Conservation (phyloP, 1,140 invertebrate species). For the Colletes gigas region DNA sequence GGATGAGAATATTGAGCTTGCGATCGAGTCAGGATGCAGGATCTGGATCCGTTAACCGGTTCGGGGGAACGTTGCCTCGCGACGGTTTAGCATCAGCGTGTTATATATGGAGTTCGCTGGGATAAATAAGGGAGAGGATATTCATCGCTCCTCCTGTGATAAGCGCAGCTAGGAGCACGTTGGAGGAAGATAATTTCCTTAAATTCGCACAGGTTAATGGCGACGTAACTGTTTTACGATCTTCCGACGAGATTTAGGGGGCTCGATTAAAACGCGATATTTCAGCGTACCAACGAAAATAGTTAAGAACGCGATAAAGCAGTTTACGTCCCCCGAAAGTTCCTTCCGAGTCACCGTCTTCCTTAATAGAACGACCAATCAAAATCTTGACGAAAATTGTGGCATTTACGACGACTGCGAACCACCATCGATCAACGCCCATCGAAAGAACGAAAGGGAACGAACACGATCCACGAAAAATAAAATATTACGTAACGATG, state of each 20-base stretch:
- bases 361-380: not conserved
- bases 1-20: too few relatives aligned
- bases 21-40: too few relatives aligned
- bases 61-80: not conserved
- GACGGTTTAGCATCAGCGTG: not conserved
- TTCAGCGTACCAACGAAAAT: slow-evolving; percentile 36
- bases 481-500: too few relatives aligned
- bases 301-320: slow-evolving; percentile 47
- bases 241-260: slow-evolving; percentile 42
- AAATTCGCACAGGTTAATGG: slow-evolving; percentile 52
- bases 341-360: not conserved
- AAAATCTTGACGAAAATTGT: not conserved
- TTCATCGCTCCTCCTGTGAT: not conserved
- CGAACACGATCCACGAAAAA: not conserved
- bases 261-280: slow-evolving; percentile 58
- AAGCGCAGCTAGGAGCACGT: slow-evolving; percentile 4
- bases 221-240: slow-evolving; percentile 54
- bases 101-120: not conserved
- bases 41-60: not conserved
- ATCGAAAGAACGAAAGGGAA: not conserved
- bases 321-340: slow-evolving; percentile 45
- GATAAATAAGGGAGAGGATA: slow-evolving; percentile 9
- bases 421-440: not conserved
- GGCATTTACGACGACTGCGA: not conserved
- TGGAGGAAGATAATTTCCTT: slow-evolving; percentile 44